These are phyloP conservation scores for Sipha flava DNA, from an alignment of 1,140 invertebrate genomes.

Conservation along the genomic window DNA sequence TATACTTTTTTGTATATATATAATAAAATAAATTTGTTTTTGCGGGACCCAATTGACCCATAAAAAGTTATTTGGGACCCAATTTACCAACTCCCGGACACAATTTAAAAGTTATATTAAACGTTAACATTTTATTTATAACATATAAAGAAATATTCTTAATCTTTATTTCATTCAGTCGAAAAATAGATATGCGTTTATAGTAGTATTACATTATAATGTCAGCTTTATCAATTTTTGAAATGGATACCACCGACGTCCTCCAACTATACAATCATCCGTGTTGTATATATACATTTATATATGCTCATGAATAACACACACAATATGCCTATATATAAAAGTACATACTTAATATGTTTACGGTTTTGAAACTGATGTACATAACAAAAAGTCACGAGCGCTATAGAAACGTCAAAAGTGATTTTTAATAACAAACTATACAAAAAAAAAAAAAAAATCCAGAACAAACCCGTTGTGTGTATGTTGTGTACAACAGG, in stretches of 20 bases:
- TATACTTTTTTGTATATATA: no score
- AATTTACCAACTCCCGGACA: no score
- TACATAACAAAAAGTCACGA: neutral
- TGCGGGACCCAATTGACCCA: no score
- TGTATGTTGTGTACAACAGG: neutral
- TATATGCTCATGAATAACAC: neutral
- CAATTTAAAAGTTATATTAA: no score
- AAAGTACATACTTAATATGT: neutral
- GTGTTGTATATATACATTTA: neutral
- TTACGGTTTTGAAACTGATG: neutral
- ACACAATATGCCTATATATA: neutral
- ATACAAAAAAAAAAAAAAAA: conserved; percentile 6
- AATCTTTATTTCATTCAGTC: no score
- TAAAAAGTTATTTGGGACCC: no score
- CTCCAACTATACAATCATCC: neutral
- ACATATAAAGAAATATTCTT: no score
- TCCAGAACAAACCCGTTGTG: conserved; percentile 26
- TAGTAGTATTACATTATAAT: neutral
- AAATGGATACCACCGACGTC: neutral
- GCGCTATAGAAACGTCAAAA: conserved; percentile 26
- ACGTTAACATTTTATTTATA: no score
- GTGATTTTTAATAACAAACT: conserved; percentile 33
- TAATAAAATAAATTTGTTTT: no score
- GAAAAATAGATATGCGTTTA: neutral
- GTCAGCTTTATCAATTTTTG: neutral